Conservation (phyloP, 2,888 invertebrate species). For the Dryococelus australis region DNA sequence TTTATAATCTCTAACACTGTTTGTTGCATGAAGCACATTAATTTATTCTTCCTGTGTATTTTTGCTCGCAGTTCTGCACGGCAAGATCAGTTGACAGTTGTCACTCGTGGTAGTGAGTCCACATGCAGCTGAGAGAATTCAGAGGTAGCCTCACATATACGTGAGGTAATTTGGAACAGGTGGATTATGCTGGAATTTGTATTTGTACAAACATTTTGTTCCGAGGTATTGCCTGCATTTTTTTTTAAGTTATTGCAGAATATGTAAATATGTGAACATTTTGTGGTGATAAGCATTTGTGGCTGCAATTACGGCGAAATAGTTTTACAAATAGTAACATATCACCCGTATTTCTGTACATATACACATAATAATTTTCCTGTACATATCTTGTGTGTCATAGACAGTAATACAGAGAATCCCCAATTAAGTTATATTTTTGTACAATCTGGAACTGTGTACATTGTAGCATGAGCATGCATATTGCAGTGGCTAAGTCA, state of each 20-base stretch:
- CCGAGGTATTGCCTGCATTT: conserved; percentile 16
- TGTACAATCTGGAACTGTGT: conserved; percentile 3
- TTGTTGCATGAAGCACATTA: background rate
- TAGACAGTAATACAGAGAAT: background rate
- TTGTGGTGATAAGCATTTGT: background rate
- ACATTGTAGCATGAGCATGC: background rate
- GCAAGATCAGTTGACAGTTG: background rate
- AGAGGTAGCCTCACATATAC: background rate
- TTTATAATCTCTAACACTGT: background rate
- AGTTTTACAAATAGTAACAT: background rate
- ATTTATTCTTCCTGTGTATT: background rate
- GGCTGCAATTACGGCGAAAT: background rate
- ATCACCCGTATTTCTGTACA: background rate
- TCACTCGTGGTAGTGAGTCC: too few species aligned
- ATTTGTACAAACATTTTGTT: background rate
- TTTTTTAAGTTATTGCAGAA: background rate
- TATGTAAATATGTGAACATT: background rate
- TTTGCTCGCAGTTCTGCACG: background rate
- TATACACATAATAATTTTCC: background rate
- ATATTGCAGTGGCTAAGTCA: background rate
- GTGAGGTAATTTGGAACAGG: background rate
- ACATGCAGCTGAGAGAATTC: background rate
- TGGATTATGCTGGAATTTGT: conserved; percentile 6
- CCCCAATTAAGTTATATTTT: conserved; percentile 10
- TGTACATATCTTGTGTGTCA: conserved; percentile 7